Evolutionary conservation across 2,797 vertebrate species (phyloP).

Genomic region (Huso huso): DNA sequence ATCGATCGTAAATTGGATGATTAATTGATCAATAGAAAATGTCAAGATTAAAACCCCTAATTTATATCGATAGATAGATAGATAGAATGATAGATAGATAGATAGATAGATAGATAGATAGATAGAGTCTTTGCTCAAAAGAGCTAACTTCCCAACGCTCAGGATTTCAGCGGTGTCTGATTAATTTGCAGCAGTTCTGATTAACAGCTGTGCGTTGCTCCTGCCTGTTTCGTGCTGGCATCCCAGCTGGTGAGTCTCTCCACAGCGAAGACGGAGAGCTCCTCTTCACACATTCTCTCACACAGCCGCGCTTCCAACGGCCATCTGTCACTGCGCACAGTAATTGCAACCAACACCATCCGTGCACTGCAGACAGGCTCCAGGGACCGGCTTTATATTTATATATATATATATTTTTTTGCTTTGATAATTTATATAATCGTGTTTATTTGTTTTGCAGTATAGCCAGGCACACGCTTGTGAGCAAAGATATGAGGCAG

Average conservation of each 20-base stretch:
- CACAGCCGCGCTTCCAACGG: slow-evolving; percentile 57
- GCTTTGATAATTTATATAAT: no score
- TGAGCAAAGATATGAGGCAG: no score
- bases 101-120: neutral
- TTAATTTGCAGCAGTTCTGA: neutral
- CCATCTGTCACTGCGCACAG: slow-evolving; percentile 74
- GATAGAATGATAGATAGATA: neutral
- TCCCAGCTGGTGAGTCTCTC: slow-evolving; percentile 48
- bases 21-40: no score
- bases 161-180: no score
- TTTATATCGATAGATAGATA: neutral
- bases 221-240: slow-evolving; percentile 56
- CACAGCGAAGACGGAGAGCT: slow-evolving; percentile 44
- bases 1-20: no score
- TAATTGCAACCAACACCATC: slow-evolving; percentile 60
- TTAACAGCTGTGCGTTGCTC: slow-evolving; percentile 22
- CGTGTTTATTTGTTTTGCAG: no score
- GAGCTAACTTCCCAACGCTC: no score
- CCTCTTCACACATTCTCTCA: slow-evolving; percentile 66
- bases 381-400: slow-evolving; percentile 43
- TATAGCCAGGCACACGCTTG: no score
- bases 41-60: no score
- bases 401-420: no score
- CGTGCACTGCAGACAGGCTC: slow-evolving; percentile 57
- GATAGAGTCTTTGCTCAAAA: no score